Conservation (phyloP, 2,797 vertebrate genomes). For the Margarornis squamiger region DNA sequence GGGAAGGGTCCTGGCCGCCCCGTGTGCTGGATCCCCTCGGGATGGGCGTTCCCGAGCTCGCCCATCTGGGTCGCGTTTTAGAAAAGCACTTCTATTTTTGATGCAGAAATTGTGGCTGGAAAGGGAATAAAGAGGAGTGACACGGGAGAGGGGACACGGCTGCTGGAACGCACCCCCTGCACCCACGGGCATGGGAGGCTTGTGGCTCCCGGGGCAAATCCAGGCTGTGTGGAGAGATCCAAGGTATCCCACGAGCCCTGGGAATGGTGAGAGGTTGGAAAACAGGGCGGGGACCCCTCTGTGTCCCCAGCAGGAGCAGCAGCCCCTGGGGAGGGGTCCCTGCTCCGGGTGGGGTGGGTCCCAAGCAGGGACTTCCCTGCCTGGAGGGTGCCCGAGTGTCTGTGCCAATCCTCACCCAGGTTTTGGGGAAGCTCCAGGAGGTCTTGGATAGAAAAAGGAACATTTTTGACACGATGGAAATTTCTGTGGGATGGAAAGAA, state of each 20-base stretch:
- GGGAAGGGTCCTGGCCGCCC: accelerated
- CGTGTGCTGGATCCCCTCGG: accelerated
- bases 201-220: accelerated
- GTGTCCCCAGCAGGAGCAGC: accelerated
- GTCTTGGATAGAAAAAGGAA: neutral
- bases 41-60: neutral
- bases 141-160: accelerated
- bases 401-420: accelerated
- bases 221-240: accelerated
- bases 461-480: accelerated
- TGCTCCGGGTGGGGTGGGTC: accelerated
- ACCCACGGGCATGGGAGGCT: accelerated
- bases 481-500: neutral
- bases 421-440: neutral
- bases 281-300: accelerated
- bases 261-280: accelerated
- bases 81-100: neutral
- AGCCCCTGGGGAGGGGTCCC: neutral
- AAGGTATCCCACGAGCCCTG: accelerated
- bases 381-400: neutral
- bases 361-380: neutral
- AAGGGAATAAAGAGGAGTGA: neutral
- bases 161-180: accelerated
- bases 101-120: accelerated
- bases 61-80: accelerated